Evolutionary conservation across 2,113 vertebrate species (phyloP), one percentile per base, ranked within the genome.

Genomic region (Rhinopithecus roxellana): DNA sequence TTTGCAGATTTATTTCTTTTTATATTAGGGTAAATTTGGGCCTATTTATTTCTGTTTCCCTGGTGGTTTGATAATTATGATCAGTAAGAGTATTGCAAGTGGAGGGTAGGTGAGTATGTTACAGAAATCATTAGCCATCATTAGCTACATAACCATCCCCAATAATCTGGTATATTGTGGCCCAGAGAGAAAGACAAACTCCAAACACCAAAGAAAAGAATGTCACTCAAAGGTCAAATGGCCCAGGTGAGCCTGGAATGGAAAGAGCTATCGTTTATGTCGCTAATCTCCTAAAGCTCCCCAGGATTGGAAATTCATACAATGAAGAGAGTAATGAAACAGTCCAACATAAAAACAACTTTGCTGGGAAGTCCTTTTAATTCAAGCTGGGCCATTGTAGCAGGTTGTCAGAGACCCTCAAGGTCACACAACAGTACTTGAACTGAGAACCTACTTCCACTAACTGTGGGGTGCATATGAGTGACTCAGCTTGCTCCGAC

Each of bases 41-140:
- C 9, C 35, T 89, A 20, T 74, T 57, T 45, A 70, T 82, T 81
- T 78, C 90, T 90, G 27, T 57, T 70, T 72, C 50, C 27, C n/a
- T 43, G 27, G 40, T 55, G 69, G n/a, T 64, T 55, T 81, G 89
- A 69, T 80, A 50, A 40, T 52, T 38, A 52, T 64, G 59, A 69
- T 14, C 61, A 91, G 20, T 81, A 45, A 30, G 77, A 79, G 57
- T 50, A n/a, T 59, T 50, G 45, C 2, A n/a, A n/a, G 45, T 17
- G n/a, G 40, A 43, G 43, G 32, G 45, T 69, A 45, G 77, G 35
- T 17, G n/a, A 27, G 23, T 22, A 40, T 12, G 3, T 18, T 43
- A 48, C 18, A 50, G 35, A 70, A 77, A 25, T 48, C n/a, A 17
- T 55, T 57, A 52, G 35, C 50, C 27, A 16, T 43, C 38, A 43